Conservation (phyloP, 2,113 vertebrate species). For the Ascaphus truei region DNA sequence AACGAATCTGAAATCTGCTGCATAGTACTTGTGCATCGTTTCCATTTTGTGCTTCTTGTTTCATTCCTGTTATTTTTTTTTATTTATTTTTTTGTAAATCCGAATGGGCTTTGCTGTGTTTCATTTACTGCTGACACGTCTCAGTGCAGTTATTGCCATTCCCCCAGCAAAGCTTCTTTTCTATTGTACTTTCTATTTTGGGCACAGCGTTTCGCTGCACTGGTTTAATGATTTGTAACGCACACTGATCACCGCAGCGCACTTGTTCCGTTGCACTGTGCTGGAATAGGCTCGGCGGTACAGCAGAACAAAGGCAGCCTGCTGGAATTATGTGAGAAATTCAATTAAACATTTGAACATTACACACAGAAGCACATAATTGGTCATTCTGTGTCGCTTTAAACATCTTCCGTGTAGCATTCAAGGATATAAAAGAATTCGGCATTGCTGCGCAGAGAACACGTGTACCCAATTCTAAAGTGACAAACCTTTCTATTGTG, state of each 20-base stretch:
- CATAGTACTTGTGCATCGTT: no score
- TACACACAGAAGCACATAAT: neutral
- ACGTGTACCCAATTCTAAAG: no score
- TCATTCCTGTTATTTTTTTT: no score
- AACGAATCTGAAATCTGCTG: no score
- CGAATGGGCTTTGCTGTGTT: neutral
- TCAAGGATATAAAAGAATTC: neutral
- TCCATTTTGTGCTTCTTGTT: no score
- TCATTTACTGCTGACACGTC: slow-evolving; percentile 49
- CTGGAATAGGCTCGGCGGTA: slow-evolving; percentile 51
- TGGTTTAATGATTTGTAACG: slow-evolving; percentile 66
- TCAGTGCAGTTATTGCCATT: slow-evolving; percentile 25
- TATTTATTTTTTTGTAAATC: slow-evolving; percentile 28
- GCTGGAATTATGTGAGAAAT: neutral
- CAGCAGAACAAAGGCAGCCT: slow-evolving; percentile 36
- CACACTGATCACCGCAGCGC: slow-evolving; percentile 49
- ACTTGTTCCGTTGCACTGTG: slow-evolving; percentile 51
- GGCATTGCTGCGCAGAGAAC: neutral
- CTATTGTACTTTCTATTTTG: no score
- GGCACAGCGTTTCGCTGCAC: slow-evolving; percentile 45
- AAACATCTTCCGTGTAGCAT: neutral
- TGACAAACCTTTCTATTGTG: no score
- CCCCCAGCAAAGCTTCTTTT: neutral
- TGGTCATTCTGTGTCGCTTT: neutral
- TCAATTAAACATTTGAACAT: slow-evolving; percentile 17